Base-by-base conservation (phyloP, 2,888 invertebrate genomes). In the Ischnus inquisitorius region DNA sequence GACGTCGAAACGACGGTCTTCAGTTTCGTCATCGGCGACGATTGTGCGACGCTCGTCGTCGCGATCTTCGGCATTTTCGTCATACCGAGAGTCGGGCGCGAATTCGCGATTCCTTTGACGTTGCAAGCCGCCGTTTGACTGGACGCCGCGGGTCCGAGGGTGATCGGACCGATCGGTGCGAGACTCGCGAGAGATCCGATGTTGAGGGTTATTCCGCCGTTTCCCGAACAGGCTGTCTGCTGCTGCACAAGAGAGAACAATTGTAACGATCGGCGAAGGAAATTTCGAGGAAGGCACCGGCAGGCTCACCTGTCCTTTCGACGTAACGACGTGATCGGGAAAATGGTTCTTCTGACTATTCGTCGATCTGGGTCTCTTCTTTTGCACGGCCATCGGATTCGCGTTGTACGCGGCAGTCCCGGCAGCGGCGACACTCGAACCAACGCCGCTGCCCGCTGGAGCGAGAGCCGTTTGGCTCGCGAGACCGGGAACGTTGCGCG, bases 121-220 rank as follows among this genome's bases (percentile, higher is more conserved):
- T 25, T 39, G 0, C 51, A 5, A 1, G 71, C 28, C 6, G 46
- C n/a, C n/a, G 57, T 75, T 72, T 88, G 86, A 64, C 80, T 85
- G 3, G 88, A 81, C 2, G 89, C 71, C n/a, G 89, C 86, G 1
- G 92, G 91, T 14, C 91, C 89, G 67, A 94, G 88, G 81, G 92
- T 91, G 74, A 94, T 92, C 2, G 93, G 93, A 2, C 94, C 94
- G 25, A 93, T 90, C 1, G 94, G 93, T 10, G 93, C 91, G 57
- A 94, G 81, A 87, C 94, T 94, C 2, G 94, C 94, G 60, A 94
- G 85, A 0, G 94, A 93, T 14, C 94, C 94, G 43, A 94, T 93
- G 76, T 94, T 94, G 19, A 94, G 88, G 0, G 94, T 94, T 68
- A 94, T 93, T n/a, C 94, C 93, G 25, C 91, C 90, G 43, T 90